Conservation (phyloP, 2,797 vertebrate genomes). For the Oryzias dopingdopingensis region DNA sequence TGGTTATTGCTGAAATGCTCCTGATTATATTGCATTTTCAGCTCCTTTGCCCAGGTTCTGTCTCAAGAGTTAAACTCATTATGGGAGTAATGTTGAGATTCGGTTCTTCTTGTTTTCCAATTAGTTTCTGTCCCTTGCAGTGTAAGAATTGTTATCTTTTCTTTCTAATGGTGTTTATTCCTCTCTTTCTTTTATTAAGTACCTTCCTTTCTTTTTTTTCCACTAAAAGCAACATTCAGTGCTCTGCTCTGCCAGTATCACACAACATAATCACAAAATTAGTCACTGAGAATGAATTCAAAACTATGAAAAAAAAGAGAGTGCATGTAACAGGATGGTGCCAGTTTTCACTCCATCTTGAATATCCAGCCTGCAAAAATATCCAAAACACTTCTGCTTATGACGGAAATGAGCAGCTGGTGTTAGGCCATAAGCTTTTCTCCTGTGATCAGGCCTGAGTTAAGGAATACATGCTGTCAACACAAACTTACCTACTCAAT, state of each 20-base stretch:
- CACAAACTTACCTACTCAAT: slow-evolving; percentile 14
- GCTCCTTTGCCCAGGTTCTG: slow-evolving; percentile 9
- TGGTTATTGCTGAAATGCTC: slow-evolving; percentile 6
- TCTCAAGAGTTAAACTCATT: slow-evolving; percentile 31
- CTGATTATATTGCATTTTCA: slow-evolving; percentile 26
- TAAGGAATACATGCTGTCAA: slow-evolving; percentile 29
- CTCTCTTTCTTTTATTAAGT: slow-evolving; percentile 30
- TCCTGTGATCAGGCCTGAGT: slow-evolving; percentile 41
- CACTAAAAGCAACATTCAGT: slow-evolving; percentile 31
- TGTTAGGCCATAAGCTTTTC: slow-evolving; percentile 34
- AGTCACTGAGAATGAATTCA: slow-evolving; percentile 56
- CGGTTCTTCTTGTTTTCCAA: slow-evolving; percentile 36
- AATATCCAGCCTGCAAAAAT: slow-evolving; percentile 38
- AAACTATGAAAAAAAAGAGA: slow-evolving; percentile 1
- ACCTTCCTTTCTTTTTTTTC: slow-evolving; percentile 20
- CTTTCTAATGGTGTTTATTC: slow-evolving; percentile 29
- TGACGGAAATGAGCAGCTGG: slow-evolving; percentile 28
- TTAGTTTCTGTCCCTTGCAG: slow-evolving; percentile 9
- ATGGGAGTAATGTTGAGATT: slow-evolving; percentile 33
- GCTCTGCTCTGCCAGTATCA: slow-evolving; percentile 37
- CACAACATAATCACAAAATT: slow-evolving; percentile 35
- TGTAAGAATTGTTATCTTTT: slow-evolving; percentile 4
- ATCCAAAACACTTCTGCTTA: slow-evolving; percentile 32
- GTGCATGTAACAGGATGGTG: slow-evolving; percentile 18
- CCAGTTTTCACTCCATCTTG: slow-evolving; percentile 22